Conservation (phyloP, 2,113 vertebrate genomes). For the Geothlypis trichas region DNA sequence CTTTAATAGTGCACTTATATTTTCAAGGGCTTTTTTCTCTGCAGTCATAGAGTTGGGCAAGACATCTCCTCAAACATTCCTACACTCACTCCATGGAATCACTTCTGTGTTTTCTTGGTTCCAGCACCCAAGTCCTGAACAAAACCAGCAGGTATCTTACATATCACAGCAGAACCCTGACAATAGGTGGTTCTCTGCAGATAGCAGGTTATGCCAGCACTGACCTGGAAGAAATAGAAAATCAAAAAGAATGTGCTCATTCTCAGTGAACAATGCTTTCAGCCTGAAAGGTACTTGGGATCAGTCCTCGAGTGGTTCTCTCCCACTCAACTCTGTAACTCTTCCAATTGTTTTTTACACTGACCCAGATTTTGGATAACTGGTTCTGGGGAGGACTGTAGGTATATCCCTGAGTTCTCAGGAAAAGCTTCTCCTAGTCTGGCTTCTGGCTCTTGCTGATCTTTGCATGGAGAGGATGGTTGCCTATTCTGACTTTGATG, state of each 20-base stretch:
- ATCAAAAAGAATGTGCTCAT: not conserved
- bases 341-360: not conserved
- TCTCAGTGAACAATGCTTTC: not conserved
- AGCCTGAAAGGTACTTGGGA: not conserved
- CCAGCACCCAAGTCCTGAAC: not conserved
- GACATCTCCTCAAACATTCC: not conserved
- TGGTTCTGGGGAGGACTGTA: not conserved
- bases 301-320: not conserved
- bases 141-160: not conserved
- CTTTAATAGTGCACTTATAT: not conserved
- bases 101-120: not conserved
- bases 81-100: accelerated
- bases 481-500: not conserved
- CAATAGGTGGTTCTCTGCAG: not conserved
- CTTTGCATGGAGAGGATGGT: not conserved
- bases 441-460: not conserved
- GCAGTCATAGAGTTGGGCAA: not conserved
- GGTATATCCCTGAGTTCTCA: not conserved
- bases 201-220: not conserved
- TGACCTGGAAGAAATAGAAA: slow-evolving; percentile 37
- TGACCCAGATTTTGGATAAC: not conserved
- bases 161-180: not conserved
- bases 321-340: not conserved
- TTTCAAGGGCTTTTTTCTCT: not conserved
- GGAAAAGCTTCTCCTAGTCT: not conserved